phyloP scores from a whole-genome alignment of 2,888 invertebrate genomes.

The Parnassius smintheus region DNA sequence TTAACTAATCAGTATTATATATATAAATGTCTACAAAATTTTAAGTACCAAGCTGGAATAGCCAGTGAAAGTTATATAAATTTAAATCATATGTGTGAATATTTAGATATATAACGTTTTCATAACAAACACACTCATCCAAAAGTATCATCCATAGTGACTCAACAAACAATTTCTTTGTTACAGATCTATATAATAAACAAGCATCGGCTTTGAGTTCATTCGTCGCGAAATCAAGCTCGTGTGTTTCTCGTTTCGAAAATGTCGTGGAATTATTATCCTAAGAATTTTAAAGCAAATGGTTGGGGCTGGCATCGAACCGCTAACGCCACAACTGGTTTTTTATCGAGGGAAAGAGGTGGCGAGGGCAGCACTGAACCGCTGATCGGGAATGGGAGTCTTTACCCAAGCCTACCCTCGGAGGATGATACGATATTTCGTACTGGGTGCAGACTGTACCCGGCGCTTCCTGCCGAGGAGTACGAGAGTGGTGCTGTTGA shows the following conservation, averaged over 20 bases:
- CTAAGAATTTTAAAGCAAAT: slow-evolving; percentile 72
- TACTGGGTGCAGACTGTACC: slow-evolving; percentile 61
- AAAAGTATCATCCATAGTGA: neutral
- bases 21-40: too few relatives aligned
- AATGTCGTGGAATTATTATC: slow-evolving; percentile 56
- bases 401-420: slow-evolving; percentile 64
- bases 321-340: slow-evolving; percentile 55
- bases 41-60: too few relatives aligned
- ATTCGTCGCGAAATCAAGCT: slow-evolving; percentile 19
- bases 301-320: slow-evolving; percentile 75
- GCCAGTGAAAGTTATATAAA: too few relatives aligned
- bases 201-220: slow-evolving; percentile 32
- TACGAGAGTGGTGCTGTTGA: slow-evolving; percentile 71
- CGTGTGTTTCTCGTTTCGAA: slow-evolving; percentile 7
- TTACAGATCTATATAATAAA: slow-evolving; percentile 43
- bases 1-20: too few relatives aligned
- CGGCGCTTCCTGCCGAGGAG: slow-evolving; percentile 67
- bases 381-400: slow-evolving; percentile 51
- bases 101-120: too few relatives aligned
- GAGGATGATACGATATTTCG: slow-evolving; percentile 63
- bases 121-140: too few relatives aligned
- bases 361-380: slow-evolving; percentile 50
- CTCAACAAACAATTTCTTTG: slow-evolving; percentile 30
- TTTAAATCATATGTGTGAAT: too few relatives aligned
- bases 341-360: slow-evolving; percentile 62